Percentiles rank a stretch among this genome's conserved stretches.
Evolutionary conservation across 2,113 vertebrate genomes (phyloP).

Genomic region (human (Homo sapiens)): DNA sequence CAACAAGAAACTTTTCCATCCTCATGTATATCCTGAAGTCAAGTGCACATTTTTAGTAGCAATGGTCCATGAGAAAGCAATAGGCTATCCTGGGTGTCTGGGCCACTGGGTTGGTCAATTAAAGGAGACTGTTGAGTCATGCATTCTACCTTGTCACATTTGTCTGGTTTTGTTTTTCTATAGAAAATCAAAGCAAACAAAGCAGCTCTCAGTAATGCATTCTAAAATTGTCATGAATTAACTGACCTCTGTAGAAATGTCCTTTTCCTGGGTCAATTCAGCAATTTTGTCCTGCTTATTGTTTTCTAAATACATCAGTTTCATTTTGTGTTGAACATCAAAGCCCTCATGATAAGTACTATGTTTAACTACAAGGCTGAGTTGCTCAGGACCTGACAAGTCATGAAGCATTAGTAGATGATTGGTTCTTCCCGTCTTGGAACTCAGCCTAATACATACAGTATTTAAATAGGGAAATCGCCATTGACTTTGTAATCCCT

Average conservation of each 20-base stretch:
- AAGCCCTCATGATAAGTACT: background rate
- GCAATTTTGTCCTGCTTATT: background rate
- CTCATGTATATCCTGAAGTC: background rate
- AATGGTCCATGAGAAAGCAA: slow-evolving; percentile 3
- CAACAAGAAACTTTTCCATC: slow-evolving; percentile 22
- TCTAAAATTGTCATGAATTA: background rate
- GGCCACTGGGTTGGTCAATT: background rate
- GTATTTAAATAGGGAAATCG: slow-evolving; percentile 90
- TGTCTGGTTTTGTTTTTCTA: background rate
- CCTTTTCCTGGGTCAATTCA: background rate
- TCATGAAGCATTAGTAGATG: slow-evolving; percentile 87
- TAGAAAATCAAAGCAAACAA: background rate
- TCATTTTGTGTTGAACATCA: slow-evolving; percentile 55
- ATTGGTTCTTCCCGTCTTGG: slow-evolving; percentile 84
- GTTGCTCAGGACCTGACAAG: slow-evolving; percentile 84
- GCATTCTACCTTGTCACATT: background rate
- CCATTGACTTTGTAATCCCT: slow-evolving; percentile 90
- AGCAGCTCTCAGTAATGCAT: background rate
- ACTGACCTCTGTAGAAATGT: slow-evolving; percentile 21
- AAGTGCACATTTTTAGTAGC: background rate
- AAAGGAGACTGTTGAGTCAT: background rate
- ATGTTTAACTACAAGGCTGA: slow-evolving; percentile 79
- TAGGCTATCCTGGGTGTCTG: background rate
- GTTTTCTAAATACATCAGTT: slow-evolving; percentile 49
- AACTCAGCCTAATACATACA: slow-evolving; percentile 85